Conservation (phyloP, 1,140 invertebrate genomes). For the Adoxophyes honmai region DNA sequence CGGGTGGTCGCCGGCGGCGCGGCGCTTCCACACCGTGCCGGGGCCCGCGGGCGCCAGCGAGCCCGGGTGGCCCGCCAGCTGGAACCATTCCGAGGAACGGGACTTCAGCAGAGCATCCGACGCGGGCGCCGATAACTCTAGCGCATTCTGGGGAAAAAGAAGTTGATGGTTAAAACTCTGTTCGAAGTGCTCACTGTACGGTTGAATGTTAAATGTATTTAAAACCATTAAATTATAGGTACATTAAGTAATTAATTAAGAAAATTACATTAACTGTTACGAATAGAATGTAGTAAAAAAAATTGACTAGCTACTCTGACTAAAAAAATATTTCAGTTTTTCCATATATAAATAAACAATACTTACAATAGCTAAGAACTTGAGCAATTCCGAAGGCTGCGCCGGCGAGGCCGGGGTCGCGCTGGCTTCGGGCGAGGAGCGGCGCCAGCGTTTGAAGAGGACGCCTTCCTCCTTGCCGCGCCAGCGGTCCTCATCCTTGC, state of each 20-base stretch:
- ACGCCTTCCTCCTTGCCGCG: slow-evolving; percentile 62
- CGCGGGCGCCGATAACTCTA: slow-evolving; percentile 94
- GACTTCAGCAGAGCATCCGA: slow-evolving; percentile 91
- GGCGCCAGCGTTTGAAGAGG: slow-evolving; percentile 65
- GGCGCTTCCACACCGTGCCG: slow-evolving; percentile 95
- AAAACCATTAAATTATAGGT: too few relatives aligned
- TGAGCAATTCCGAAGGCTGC: slow-evolving; percentile 69
- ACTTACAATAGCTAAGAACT: slow-evolving; percentile 76
- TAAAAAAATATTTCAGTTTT: too few relatives aligned
- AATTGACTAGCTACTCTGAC: too few relatives aligned
- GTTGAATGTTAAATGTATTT: too few relatives aligned
- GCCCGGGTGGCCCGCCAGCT: slow-evolving; percentile 94
- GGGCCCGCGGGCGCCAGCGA: slow-evolving; percentile 95
- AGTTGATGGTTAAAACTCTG: slow-evolving; percentile 19
- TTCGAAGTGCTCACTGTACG: too few relatives aligned
- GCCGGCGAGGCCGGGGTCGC: slow-evolving; percentile 39
- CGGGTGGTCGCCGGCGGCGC: slow-evolving; percentile 79
- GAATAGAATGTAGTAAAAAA: too few relatives aligned
- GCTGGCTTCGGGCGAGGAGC: slow-evolving; percentile 35
- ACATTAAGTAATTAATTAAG: too few relatives aligned
- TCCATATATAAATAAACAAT: slow-evolving; percentile 17
- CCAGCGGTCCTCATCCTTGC: slow-evolving; percentile 69
- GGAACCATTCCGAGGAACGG: slow-evolving; percentile 87
- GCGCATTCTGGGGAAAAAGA: slow-evolving; percentile 89
- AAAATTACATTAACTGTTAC: too few relatives aligned